Evolutionary conservation across 2,888 invertebrate species (phyloP), one percentile per base, ranked within the genome.

Genomic region (Tortricodes alternella): DNA sequence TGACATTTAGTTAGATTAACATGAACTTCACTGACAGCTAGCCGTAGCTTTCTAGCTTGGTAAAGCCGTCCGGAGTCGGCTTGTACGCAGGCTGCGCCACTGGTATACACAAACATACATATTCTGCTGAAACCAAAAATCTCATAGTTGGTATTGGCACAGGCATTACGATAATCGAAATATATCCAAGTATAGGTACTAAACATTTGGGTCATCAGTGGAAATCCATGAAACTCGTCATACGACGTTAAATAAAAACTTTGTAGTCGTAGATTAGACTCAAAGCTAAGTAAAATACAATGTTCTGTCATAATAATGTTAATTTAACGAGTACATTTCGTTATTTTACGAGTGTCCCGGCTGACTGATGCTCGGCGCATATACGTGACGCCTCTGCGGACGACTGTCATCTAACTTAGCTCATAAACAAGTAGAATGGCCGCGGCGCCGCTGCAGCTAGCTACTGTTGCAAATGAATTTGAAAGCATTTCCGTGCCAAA

Each of bases 401-500:
- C 64, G 64, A 59, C 59, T 69, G 74, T 71, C 71, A 76, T 76
- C 73, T 72, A 78, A 80, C 80, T 82, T 80, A 61, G 64, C 65
- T 68, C 70, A 74, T 83, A 80, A 82, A 78, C 75, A 71, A 71
- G 60, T 63, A 64, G 41, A 62, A 71, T 70, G 65, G 59, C 53
- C 62, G 61, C 60, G 62, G 57, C 35, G 59, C 52, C 53, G 57
- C 63, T 71, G 69, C 70, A 67, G 65, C 65, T 70, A 74, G 73
- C 74, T 73, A 77, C 72, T 70, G 74, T 72, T 64, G 64, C 67
- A 69, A 76, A 73, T 70, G 66, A 67, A 72, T 69, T 66, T 66
- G 41, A 46, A 58, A 63, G 67, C 67, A 65, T 66, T 60, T 50
- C 48, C 48, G 60, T 35, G 46, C 46, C 41, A 50, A 50, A 46